Conservation (phyloP, 1,140 invertebrate genomes). For the Lepidurus couesii region DNA sequence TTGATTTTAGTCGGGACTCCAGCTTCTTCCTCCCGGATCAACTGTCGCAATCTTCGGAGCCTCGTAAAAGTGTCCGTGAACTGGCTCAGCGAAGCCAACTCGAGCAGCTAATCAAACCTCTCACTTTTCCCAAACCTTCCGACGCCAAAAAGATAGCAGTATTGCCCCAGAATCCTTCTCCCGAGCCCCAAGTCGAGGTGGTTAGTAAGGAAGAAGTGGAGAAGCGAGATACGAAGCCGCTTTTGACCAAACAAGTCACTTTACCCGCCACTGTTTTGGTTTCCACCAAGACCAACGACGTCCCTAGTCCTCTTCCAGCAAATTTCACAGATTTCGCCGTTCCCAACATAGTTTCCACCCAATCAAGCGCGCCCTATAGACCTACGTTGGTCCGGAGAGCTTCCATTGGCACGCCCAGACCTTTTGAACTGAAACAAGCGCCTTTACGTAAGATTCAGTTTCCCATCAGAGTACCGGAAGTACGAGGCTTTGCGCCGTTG, state of each 20-base stretch:
- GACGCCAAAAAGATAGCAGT: not conserved
- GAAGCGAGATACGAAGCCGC: not conserved
- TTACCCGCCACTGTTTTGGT: not conserved
- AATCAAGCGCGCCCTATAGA: not conserved
- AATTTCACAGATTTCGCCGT: not conserved
- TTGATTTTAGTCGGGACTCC: conserved; percentile 25
- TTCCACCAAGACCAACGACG: not conserved
- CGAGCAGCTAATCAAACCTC: not conserved
- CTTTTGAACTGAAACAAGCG: conserved; percentile 27
- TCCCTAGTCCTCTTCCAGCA: conserved; percentile 3
- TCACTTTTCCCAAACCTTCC: not conserved
- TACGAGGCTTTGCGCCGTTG: conserved; percentile 31
- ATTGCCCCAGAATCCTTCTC: not conserved
- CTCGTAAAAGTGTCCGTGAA: not conserved
- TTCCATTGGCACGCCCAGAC: conserved; percentile 25
- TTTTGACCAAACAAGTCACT: not conserved
- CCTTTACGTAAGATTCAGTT: conserved; percentile 22
- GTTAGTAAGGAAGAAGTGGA: too few species aligned
- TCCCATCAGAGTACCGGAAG: conserved; percentile 33
- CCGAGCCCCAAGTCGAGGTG: not conserved
- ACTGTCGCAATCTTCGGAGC: not conserved
- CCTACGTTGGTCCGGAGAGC: conserved; percentile 26
- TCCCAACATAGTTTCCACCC: not conserved
- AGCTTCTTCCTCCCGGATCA: conserved; percentile 25
- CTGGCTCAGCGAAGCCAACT: not conserved